Evolutionary conservation across 2,113 vertebrate genomes (phyloP), one percentile per base, ranked within the genome.

Genomic region (Gallinago media): DNA sequence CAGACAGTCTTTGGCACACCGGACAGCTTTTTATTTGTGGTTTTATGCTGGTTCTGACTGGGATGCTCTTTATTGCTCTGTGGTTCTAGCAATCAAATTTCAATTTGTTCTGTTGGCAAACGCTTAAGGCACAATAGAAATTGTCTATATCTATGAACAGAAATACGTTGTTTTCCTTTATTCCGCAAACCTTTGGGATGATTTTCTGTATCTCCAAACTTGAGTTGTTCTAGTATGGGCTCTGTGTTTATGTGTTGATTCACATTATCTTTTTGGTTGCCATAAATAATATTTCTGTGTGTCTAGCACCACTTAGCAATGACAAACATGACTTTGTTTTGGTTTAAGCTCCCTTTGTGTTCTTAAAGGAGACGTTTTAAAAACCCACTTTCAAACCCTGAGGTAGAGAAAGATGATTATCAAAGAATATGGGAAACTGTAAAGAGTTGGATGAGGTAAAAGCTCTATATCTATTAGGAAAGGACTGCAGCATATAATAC

Each of bases 11-110:
- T 92, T 91, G 93, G 94, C 88, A 63, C 32, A 4, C 0, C 40
- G 61, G 5, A 32, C 40, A 86, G 67, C 1, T 47, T 93, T 92
- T 86, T 75, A 78, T 95, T 96, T 94, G 95, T 88, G 94, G 85
- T 95, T 96, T 96, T 88, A 23, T 80, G 85, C 72, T 93, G 94
- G 85, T 92, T 91, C 94, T 93, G 78, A 86, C 65, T 47, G 29
- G 29, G 79, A 36, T 0, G 0, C 62, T 78, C 40, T n/a, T 91
- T 72, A 94, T 65, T 92, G 87, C 92, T 85, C 3, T 95, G 87
- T 72, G 76, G 68, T 86, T 96, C 82, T 49, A 88, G 72, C 68
- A 94, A 61, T 94, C 90, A 88, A 80, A 85, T 67, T 91, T 67
- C 75, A 94, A n/a, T 96, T 95, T 96, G 82, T 92, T 95, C 44